phyloP scores from a whole-genome alignment of 2,797 vertebrate species.

The Acrocephalus scirpaceus region DNA sequence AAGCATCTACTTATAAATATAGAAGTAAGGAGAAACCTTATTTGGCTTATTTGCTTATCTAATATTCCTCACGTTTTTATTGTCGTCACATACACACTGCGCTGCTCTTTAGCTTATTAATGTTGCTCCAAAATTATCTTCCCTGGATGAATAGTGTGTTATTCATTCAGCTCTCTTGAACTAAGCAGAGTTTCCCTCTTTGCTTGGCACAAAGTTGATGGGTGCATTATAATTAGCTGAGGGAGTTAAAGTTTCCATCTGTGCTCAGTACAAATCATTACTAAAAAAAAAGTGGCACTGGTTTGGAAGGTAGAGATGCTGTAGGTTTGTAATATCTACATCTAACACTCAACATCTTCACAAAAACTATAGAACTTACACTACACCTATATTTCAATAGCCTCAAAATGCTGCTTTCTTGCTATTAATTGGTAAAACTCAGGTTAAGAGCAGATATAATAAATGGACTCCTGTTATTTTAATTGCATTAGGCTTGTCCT shows the following conservation, averaged over 20 bases:
- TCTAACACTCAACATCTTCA: neutral
- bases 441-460: neutral
- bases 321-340: neutral
- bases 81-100: neutral
- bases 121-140: slow-evolving; percentile 17
- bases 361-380: neutral
- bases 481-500: neutral
- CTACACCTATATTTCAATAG: neutral
- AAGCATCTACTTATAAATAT: neutral
- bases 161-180: slow-evolving; percentile 32
- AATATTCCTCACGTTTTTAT: neutral
- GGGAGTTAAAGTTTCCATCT: neutral
- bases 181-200: neutral
- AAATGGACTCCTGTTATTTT: neutral
- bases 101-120: neutral
- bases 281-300: neutral
- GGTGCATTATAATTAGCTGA: slow-evolving; percentile 3
- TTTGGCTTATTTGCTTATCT: neutral
- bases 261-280: neutral
- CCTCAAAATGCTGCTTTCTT: neutral
- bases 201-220: slow-evolving; percentile 14
- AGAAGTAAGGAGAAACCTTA: neutral
- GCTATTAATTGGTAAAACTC: neutral
- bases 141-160: neutral
- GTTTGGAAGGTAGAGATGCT: neutral